Conservation (phyloP, 2,888 invertebrate species). For the Diarsia brunnea region DNA sequence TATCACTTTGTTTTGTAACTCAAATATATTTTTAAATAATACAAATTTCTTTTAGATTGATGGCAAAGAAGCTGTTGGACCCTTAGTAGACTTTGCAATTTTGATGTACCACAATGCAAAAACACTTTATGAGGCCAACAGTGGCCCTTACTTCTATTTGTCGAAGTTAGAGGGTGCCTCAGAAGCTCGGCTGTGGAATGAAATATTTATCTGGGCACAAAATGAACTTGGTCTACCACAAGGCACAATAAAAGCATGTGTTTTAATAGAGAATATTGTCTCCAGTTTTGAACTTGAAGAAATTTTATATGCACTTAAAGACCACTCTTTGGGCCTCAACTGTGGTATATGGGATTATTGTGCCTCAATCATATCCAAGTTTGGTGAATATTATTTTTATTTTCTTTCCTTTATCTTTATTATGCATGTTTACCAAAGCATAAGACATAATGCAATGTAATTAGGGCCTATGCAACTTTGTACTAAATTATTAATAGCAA, state of each 20-base stretch:
- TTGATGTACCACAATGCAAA: conserved; percentile 92
- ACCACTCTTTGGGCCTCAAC: conserved; percentile 93
- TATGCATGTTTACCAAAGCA: neutral
- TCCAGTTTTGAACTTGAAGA: conserved; percentile 93
- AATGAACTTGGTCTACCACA: conserved; percentile 88
- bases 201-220: conserved; percentile 92
- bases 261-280: conserved; percentile 93
- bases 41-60: conserved; percentile 83
- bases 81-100: conserved; percentile 93
- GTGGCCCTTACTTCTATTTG: conserved; percentile 93
- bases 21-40: conserved; percentile 13
- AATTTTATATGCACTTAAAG: conserved; percentile 92
- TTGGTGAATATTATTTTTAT: conserved; percentile 83
- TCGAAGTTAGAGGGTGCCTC: conserved; percentile 92
- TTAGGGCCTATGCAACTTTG: neutral
- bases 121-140: conserved; percentile 87
- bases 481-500: neutral
- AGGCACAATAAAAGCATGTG: conserved; percentile 93
- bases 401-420: neutral
- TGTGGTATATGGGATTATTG: conserved; percentile 95
- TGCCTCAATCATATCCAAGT: conserved; percentile 92
- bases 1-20: neutral
- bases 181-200: conserved; percentile 93
- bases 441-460: neutral
- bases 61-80: conserved; percentile 91